Evolutionary conservation across 64 coral and sea anemone genomes (phyloP).

Genomic region (Cladopsammia gracilis): DNA sequence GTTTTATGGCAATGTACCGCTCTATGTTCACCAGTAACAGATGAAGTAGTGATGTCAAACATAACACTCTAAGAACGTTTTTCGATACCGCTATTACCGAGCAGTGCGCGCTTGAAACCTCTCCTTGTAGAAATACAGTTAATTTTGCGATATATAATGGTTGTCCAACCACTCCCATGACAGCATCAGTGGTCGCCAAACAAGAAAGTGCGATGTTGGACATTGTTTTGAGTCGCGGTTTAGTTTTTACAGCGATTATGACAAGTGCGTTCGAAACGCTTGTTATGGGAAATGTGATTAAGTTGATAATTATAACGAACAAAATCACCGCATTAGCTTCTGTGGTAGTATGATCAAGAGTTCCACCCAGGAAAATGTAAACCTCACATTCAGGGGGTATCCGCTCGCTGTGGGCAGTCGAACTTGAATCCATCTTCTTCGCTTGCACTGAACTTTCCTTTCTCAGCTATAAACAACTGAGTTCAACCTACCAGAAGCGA

Average conservation of each 20-base stretch:
- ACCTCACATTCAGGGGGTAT: neutral
- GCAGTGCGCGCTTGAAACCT: neutral
- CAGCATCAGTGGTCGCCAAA: neutral
- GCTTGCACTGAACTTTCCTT: too few relatives aligned
- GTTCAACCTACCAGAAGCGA: too few relatives aligned
- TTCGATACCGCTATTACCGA: too few relatives aligned
- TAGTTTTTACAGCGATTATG: neutral
- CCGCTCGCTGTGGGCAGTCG: neutral
- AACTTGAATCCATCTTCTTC: neutral
- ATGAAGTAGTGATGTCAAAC: neutral
- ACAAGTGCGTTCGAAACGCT: neutral
- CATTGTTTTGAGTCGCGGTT: neutral
- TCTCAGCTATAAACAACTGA: too few relatives aligned
- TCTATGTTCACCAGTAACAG: neutral
- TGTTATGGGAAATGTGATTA: neutral
- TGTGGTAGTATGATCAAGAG: neutral
- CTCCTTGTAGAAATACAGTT: neutral
- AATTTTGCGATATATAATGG: neutral
- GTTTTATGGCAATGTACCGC: neutral
- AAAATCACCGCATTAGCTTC: neutral
- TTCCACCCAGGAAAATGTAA: neutral
- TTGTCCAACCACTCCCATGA: neutral
- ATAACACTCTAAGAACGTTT: neutral
- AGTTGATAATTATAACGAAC: neutral
- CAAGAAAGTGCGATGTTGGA: neutral